Base-by-base conservation (phyloP, 64 coral and sea anemone species). In the Pocillopora verrucosa region DNA sequence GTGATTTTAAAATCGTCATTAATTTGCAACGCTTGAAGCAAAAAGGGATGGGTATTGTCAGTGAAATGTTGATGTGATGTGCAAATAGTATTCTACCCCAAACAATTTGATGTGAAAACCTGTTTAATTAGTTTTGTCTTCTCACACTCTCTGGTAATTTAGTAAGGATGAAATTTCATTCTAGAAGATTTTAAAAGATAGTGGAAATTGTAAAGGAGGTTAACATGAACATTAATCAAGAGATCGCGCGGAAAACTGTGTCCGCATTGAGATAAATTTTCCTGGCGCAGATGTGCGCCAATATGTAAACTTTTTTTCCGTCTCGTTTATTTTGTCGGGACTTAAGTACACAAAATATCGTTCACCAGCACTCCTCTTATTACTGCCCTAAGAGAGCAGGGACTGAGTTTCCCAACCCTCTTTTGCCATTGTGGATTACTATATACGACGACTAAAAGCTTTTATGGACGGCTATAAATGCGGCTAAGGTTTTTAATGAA, bases 71-170 rank as follows among this genome's bases (percentile, higher is more conserved):
- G 5, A 17, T 60, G 59, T 62, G 79, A 81, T 59, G 59, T 17
- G 59, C 22, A 61, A 63, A 34, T 17, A 24, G 16, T 1, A 36
- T 36, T 30, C 11, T 72, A 72, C 68, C 41, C 65, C 58, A 68
- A 72, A 45, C 64, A 22, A 65, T 57, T 58, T 13, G 13, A 81
- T 60, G 34, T 16, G 15, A 59, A 35, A 62, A 25, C 67, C 1
- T 30, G 34, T 25, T 17, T n/a, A 81, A 34, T 37, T 30, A 34
- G 56, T 80, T 79, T 63, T 67, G 60, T 81, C 67, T 83, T 83
- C 22, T 69, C 19, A 34, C 59, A 61, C 61, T n/a, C 24, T 82
- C 65, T 82, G 80, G 34, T 68, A 83, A 68, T 83, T 45, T 83
- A 19, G 11, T 68, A 77, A 77, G 1, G 75, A 9, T 19, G 57